These are phyloP conservation scores for Galeruca laticollis DNA, from an alignment of 2,888 invertebrate species.

Conservation along the genomic window DNA sequence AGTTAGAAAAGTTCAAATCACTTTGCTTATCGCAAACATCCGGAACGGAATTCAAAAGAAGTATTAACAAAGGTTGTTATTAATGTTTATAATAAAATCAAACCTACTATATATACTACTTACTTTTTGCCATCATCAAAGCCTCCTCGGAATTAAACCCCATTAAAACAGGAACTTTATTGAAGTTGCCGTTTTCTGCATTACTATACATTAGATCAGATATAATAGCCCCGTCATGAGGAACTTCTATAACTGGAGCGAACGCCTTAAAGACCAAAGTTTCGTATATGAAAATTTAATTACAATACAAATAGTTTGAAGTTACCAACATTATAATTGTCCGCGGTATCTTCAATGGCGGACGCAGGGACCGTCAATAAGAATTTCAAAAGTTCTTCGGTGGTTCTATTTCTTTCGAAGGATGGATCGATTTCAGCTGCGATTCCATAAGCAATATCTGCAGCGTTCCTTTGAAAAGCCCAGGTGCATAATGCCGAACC, in stretches of 20 bases:
- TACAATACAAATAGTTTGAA: background rate
- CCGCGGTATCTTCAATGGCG: constrained; percentile 34
- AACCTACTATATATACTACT: background rate
- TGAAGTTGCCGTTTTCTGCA: constrained; percentile 31
- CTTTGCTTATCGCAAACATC: too few species aligned
- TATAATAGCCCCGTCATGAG: constrained; percentile 27
- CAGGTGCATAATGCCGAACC: constrained; percentile 51
- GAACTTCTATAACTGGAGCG: constrained; percentile 41
- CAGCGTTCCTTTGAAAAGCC: constrained; percentile 51
- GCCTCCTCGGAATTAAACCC: constrained; percentile 46
- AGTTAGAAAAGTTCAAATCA: too few species aligned
- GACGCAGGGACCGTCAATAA: constrained; percentile 37
- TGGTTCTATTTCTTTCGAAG: constrained; percentile 40
- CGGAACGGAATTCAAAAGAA: too few species aligned
- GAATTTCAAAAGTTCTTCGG: constrained; percentile 42
- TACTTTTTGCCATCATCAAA: constrained; percentile 34
- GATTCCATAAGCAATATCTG: constrained; percentile 50
- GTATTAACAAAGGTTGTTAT: too few species aligned
- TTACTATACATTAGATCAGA: constrained; percentile 38
- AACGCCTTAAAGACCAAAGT: constrained; percentile 29
- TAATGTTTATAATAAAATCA: background rate
- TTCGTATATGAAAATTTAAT: background rate
- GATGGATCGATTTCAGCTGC: constrained; percentile 45
- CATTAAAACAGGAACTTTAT: constrained; percentile 43
- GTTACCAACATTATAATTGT: constrained; percentile 37